Conservation (phyloP, 23 tunicate species). For the Botrylloides violaceus region DNA sequence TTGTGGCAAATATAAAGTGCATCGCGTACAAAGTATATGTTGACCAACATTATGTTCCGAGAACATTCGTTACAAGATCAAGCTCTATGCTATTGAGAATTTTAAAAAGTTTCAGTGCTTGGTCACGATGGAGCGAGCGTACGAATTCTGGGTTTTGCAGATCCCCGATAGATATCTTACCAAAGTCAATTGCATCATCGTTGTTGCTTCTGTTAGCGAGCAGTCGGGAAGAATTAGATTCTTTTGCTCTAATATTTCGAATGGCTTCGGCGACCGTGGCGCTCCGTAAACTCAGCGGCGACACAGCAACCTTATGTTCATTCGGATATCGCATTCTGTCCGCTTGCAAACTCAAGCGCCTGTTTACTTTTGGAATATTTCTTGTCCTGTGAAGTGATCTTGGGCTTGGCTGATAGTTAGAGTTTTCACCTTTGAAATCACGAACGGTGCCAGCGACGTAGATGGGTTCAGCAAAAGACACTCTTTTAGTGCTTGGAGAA, state of each 20-base stretch:
- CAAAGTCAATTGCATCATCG: background rate
- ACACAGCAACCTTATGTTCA: conserved; percentile 13
- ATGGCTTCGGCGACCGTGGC: conserved; percentile 56
- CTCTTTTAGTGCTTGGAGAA: conserved; percentile 27
- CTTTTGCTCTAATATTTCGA: conserved; percentile 47
- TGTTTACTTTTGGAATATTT: conserved; percentile 38
- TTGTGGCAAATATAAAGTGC: too few species aligned
- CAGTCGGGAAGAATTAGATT: background rate
- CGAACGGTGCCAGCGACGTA: conserved; percentile 12
- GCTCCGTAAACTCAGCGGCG: conserved; percentile 71
- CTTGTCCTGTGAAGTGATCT: conserved; percentile 2
- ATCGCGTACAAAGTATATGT: too few species aligned
- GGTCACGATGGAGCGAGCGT: background rate
- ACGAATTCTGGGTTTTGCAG: background rate
- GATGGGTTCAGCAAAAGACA: conserved; percentile 81
- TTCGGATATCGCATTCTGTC: conserved; percentile 19
- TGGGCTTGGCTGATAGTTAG: conserved; percentile 7
- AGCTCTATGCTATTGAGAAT: background rate
- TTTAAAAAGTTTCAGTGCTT: background rate
- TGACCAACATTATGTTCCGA: background rate
- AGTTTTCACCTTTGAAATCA: background rate
- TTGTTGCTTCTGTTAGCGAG: background rate
- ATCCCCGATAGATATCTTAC: conserved; percentile 11
- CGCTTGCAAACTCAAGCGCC: conserved; percentile 63
- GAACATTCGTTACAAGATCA: background rate